phyloP scores from a whole-genome alignment of 2,113 vertebrate genomes.

The Acrocephalus kingi region DNA sequence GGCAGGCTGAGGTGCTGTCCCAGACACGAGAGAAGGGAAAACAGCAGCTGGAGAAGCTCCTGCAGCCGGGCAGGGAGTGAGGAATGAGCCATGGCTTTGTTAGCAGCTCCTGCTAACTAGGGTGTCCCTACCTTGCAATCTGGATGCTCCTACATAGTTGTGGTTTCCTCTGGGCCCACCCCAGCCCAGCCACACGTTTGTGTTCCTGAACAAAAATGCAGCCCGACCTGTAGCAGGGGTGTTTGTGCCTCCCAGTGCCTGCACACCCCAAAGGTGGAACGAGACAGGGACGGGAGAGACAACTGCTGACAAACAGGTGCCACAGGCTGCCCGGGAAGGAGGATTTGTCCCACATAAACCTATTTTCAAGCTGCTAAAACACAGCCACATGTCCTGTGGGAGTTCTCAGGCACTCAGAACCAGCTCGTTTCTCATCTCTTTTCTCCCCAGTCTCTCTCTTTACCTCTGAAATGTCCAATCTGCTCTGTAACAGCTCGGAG shows the following conservation, averaged over 20 bases:
- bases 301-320: neutral
- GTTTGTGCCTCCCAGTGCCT: neutral
- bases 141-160: neutral
- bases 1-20: neutral
- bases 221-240: neutral
- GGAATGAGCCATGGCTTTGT: neutral
- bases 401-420: neutral
- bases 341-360: neutral
- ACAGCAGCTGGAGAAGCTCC: neutral
- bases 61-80: neutral
- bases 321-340: neutral
- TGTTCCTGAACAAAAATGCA: neutral
- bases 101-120: neutral
- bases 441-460: neutral
- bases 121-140: neutral
- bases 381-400: neutral
- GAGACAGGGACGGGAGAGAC: neutral
- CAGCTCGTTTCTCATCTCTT: neutral
- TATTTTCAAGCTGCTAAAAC: conserved; percentile 24
- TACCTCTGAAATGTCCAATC: neutral
- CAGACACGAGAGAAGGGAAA: neutral
- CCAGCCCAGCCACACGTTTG: neutral
- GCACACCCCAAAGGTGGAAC: neutral
- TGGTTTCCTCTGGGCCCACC: conserved; percentile 13
- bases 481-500: neutral